Conservation (phyloP, 2,888 invertebrate genomes). For the Orthosia cruda region DNA sequence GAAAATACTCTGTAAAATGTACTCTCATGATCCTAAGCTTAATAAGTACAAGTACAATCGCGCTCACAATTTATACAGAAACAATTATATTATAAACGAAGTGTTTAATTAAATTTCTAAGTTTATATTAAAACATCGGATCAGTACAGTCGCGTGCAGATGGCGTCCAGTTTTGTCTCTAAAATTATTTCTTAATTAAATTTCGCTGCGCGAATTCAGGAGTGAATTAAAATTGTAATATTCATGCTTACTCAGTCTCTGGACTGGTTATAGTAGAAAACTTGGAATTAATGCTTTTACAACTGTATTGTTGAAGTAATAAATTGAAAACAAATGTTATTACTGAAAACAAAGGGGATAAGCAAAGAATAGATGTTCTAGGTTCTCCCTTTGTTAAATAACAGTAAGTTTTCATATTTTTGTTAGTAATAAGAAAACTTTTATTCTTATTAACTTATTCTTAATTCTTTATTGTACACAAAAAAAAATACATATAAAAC, state of each 20-base stretch:
- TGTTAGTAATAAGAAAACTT: neutral
- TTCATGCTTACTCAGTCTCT: constrained; percentile 46
- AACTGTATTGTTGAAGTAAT: constrained; percentile 35
- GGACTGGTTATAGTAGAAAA: constrained; percentile 41
- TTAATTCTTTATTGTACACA: too few species aligned
- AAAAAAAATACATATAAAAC: too few species aligned
- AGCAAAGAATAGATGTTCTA: neutral
- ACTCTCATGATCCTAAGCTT: constrained; percentile 4
- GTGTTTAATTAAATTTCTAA: constrained; percentile 71
- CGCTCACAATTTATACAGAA: constrained; percentile 34
- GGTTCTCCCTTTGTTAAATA: neutral
- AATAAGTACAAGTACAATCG: constrained; percentile 21
- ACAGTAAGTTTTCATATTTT: neutral
- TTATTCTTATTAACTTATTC: neutral
- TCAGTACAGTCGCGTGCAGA: constrained; percentile 68
- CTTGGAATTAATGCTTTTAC: constrained; percentile 46
- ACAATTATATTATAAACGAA: constrained; percentile 56
- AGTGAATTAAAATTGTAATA: constrained; percentile 68
- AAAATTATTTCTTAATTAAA: constrained; percentile 76
- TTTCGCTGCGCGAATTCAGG: constrained; percentile 55
- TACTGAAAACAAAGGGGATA: constrained; percentile 25
- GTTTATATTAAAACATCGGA: constrained; percentile 68
- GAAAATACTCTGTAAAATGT: neutral
- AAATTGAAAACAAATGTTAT: constrained; percentile 33
- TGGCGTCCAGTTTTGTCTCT: constrained; percentile 68